Conservation (phyloP, 2,797 vertebrate species). For the Sardinella longiceps region DNA sequence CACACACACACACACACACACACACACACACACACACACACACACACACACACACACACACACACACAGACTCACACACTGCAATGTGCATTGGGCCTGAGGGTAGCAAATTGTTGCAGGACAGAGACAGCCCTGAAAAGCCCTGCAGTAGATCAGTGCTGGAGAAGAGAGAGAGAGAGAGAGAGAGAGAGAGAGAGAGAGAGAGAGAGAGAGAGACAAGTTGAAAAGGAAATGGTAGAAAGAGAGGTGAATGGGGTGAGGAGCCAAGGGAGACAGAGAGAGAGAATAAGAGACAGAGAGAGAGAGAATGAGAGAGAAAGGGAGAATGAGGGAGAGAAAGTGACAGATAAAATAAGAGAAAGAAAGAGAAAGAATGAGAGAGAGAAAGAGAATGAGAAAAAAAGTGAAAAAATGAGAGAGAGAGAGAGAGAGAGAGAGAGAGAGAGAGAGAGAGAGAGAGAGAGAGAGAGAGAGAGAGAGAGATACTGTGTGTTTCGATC, state of each 20-base stretch:
- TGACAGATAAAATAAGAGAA: not conserved
- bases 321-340: not conserved
- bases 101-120: not conserved
- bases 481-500: conserved; percentile 49
- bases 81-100: conserved; percentile 30
- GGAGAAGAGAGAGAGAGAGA: not conserved
- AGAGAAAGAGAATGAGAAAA: conserved; percentile 10
- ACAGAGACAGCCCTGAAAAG: not conserved
- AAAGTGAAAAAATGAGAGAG: conserved; percentile 34
- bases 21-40: too few relatives aligned
- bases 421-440: conserved; percentile 21
- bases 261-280: not conserved
- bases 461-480: conserved; percentile 31
- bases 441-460: conserved; percentile 29
- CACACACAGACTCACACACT: too few relatives aligned
- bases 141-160: not conserved
- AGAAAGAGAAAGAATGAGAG: not conserved
- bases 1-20: too few relatives aligned
- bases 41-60: too few relatives aligned
- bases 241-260: not conserved
- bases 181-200: too few relatives aligned
- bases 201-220: too few relatives aligned
- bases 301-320: not conserved
- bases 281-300: not conserved
- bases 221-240: not conserved